A percentile compares a stretch with the other conserved stretches of the same genome.
phyloP scores from a whole-genome alignment of 1,140 invertebrate genomes.

The Araneus ventricosus region DNA sequence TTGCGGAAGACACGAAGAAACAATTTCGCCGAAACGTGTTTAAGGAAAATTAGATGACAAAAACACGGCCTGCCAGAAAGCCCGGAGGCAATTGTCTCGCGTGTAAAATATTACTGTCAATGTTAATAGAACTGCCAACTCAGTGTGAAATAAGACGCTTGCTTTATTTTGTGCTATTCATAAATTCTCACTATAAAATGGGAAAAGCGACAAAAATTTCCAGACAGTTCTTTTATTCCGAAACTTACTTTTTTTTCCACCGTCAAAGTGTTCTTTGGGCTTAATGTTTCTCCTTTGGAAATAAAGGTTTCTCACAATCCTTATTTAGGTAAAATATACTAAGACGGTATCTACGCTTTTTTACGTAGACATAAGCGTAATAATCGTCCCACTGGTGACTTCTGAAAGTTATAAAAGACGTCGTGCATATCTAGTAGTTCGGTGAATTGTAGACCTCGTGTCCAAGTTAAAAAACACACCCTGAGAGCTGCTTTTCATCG shows the following conservation, averaged over 20 bases:
- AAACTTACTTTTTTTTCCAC: too few relatives aligned
- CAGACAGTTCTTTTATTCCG: too few relatives aligned
- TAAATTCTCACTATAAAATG: background rate
- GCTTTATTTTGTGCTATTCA: background rate
- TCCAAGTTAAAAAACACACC: too few relatives aligned
- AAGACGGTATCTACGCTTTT: too few relatives aligned
- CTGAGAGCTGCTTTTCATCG: too few relatives aligned
- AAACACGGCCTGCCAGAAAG: constrained; percentile 16
- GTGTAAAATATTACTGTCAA: constrained; percentile 51
- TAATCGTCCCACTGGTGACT: too few relatives aligned
- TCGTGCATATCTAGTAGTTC: too few relatives aligned
- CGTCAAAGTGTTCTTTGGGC: background rate
- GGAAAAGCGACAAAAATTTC: background rate
- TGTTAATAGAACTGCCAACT: constrained; percentile 60
- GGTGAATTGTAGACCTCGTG: too few relatives aligned
- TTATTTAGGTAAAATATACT: background rate
- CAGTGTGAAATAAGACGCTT: background rate
- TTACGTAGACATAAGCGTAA: too few relatives aligned
- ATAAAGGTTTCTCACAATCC: background rate
- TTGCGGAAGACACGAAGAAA: constrained; percentile 11
- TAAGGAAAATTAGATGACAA: constrained; percentile 67
- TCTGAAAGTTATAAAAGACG: too few relatives aligned
- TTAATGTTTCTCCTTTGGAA: background rate
- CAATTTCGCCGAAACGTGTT: constrained; percentile 60
- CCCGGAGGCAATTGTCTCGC: background rate